Conservation (phyloP, 2,113 vertebrate genomes). For the Brevimyrus niger region DNA sequence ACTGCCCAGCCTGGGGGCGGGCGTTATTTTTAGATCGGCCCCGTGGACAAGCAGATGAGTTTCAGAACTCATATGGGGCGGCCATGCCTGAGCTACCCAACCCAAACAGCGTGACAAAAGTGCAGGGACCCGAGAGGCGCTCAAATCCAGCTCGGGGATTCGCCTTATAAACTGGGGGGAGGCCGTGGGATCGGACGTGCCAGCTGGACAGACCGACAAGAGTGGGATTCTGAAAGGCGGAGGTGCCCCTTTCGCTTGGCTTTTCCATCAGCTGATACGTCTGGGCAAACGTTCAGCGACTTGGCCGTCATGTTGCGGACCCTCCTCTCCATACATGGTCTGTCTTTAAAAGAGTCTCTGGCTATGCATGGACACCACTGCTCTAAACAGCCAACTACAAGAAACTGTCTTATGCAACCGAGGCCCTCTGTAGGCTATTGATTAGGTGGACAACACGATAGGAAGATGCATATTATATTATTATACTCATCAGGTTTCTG, state of each 20-base stretch:
- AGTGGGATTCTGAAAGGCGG: background rate
- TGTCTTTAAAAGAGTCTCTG: background rate
- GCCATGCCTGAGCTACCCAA: no score
- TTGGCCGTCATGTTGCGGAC: background rate
- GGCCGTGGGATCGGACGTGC: no score
- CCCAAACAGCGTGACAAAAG: background rate
- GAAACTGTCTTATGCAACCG: background rate
- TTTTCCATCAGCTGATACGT: background rate
- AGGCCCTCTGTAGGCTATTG: background rate
- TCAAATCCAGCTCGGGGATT: background rate
- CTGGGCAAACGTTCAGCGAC: background rate
- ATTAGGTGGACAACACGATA: background rate
- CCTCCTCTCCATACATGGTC: background rate
- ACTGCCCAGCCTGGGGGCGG: background rate
- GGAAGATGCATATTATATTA: background rate
- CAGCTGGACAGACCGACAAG: background rate
- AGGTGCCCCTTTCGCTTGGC: background rate
- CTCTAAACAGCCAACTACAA: background rate
- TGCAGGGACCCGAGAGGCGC: background rate
- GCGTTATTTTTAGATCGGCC: slow-evolving; percentile 6
- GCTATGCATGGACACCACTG: background rate
- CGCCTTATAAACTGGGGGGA: background rate
- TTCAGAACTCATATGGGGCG: slow-evolving; percentile 7
- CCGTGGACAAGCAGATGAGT: background rate
- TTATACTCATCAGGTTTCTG: no score